phyloP scores from a whole-genome alignment of 2,888 invertebrate genomes.

The Anagyrus pseudococci region DNA sequence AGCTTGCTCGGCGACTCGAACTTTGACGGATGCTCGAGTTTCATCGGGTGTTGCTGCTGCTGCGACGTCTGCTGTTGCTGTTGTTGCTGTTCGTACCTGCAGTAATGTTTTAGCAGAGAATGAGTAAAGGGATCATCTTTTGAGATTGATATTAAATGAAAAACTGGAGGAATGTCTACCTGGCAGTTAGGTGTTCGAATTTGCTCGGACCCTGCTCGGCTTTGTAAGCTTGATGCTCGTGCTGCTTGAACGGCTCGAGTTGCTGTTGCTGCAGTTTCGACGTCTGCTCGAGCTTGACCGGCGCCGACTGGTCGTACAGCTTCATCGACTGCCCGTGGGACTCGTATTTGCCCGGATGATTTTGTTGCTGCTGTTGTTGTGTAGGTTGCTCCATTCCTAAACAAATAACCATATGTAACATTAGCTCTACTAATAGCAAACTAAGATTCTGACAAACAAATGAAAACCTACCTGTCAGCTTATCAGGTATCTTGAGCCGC shows the following conservation, averaged over 20 bases:
- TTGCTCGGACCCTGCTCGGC: conserved; percentile 44
- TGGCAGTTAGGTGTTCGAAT: conserved; percentile 36
- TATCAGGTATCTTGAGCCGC: conserved; percentile 32
- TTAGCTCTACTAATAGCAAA: no score
- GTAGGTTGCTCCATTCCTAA: conserved; percentile 25
- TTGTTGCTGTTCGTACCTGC: conserved; percentile 35
- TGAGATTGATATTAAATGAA: no score
- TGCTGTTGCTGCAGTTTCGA: conserved; percentile 38
- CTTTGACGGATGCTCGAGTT: conserved; percentile 50
- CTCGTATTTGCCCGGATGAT: conserved; percentile 45
- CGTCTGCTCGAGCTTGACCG: conserved; percentile 43
- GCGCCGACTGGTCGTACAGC: conserved; percentile 46
- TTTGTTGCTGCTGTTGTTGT: conserved; percentile 31
- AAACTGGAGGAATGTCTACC: conserved; percentile 25
- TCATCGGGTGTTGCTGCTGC: conserved; percentile 13
- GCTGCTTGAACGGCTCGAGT: conserved; percentile 30
- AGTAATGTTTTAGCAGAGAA: no score
- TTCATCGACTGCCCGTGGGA: conserved; percentile 42
- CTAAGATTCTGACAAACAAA: no score
- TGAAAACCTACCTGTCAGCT: conserved; percentile 30
- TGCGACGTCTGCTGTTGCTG: conserved; percentile 26
- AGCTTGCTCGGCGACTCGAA: conserved; percentile 51
- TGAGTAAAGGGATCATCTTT: no score
- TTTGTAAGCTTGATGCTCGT: conserved; percentile 38
- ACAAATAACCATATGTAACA: no score